A percentile compares a stretch with the other conserved stretches of the same genome.
Conservation (phyloP, 2,888 invertebrate genomes). For the Polyploca ridens region DNA sequence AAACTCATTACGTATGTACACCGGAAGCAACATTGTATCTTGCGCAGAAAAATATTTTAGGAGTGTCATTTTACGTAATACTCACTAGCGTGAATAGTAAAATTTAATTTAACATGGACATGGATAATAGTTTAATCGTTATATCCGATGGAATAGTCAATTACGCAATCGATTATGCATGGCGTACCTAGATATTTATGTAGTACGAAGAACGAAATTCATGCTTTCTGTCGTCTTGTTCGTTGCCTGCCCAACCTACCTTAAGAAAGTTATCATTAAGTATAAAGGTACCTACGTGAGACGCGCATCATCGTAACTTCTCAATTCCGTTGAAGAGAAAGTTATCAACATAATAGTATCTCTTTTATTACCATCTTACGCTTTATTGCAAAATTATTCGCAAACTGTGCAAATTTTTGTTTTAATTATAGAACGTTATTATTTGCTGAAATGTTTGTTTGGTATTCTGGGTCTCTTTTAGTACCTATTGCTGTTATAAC, state of each 20-base stretch:
- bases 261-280: constrained; percentile 41
- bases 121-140: constrained; percentile 25
- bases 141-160: constrained; percentile 39
- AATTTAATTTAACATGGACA: constrained; percentile 20
- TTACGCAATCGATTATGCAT: constrained; percentile 40
- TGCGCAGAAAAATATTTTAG: constrained; percentile 46
- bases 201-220: constrained; percentile 14
- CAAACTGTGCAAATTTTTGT: constrained; percentile 14
- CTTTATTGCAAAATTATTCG: constrained; percentile 41
- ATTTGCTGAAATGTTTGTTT: neutral
- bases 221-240: constrained; percentile 12
- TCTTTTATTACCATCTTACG: constrained; percentile 16
- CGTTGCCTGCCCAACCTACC: constrained; percentile 32
- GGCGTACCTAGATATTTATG: constrained; percentile 21
- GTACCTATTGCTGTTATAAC: neutral
- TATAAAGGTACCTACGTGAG: constrained; percentile 31
- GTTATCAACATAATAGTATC: constrained; percentile 41
- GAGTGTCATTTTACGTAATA: constrained; percentile 55
- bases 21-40: constrained; percentile 50
- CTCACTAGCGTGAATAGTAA: constrained; percentile 47
- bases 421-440: constrained; percentile 11
- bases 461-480: neutral
- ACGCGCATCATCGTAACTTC: constrained; percentile 39
- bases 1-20: constrained; percentile 8
- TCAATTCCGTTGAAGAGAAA: constrained; percentile 51